Evolutionary conservation across 2,113 vertebrate genomes (phyloP).

Genomic region (Rhabdomys dilectus): DNA sequence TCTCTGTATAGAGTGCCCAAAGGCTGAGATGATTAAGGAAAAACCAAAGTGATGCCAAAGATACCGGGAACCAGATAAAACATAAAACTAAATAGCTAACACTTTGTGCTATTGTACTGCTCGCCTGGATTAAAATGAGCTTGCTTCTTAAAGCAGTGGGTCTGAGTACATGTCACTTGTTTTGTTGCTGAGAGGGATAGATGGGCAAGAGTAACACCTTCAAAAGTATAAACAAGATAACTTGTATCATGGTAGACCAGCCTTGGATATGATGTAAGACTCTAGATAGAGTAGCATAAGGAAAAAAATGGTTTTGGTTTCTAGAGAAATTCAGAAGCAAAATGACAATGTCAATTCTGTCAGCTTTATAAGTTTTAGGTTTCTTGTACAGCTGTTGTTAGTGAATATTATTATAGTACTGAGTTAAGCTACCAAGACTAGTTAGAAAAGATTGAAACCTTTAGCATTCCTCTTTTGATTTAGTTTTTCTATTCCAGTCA

Average conservation of each 20-base stretch:
- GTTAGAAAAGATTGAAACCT: not conserved
- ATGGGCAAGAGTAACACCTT: not conserved
- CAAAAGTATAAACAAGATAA: slow-evolving; percentile 24
- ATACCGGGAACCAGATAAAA: not conserved
- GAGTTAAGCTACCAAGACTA: not conserved
- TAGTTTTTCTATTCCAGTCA: slow-evolving; percentile 15
- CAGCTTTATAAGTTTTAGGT: slow-evolving; percentile 20
- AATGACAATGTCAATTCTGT: slow-evolving; percentile 14
- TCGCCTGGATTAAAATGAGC: not conserved
- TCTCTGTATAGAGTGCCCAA: not conserved
- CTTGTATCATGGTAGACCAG: not conserved
- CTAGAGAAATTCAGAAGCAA: slow-evolving; percentile 22
- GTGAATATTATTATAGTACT: not conserved
- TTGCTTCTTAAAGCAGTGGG: not conserved
- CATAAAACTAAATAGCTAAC: not conserved
- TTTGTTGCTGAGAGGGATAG: not conserved
- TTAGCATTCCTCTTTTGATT: not conserved
- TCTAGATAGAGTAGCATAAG: not conserved
- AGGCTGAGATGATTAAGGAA: slow-evolving; percentile 16
- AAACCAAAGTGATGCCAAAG: not conserved
- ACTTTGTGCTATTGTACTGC: not conserved
- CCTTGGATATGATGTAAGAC: not conserved
- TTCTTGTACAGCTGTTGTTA: not conserved
- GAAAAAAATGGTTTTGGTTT: not conserved
- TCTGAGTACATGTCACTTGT: not conserved